Base-by-base conservation (phyloP, 2,888 invertebrate species). In the Spatulosminthurus flaviceps region DNA sequence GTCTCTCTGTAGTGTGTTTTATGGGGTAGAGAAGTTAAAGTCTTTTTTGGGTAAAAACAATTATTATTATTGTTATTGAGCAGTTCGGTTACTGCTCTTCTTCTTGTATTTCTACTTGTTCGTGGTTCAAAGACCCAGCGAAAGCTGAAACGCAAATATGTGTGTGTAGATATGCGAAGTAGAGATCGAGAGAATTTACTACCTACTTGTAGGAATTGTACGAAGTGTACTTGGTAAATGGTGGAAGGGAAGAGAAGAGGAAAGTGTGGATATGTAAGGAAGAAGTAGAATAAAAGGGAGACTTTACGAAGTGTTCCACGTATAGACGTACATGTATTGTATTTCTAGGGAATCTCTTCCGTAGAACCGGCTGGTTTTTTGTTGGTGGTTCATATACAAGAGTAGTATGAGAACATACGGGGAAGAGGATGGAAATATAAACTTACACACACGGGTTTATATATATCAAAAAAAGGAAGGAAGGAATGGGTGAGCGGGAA, bases 121-220 rank as follows among this genome's bases (percentile, higher is more conserved):
- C 41, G 41, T 51, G 51, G 51, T 51, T 51, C 51, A 51, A 51
- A 51, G 51, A 51, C 51, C 51, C 51, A 51, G 51, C 19, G 51
- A 34, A 51, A 19, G 51, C n/a, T 51, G 51, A 5, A 51, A 51
- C 51, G 51, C 51, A 51, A 51, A 51, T 41, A n/a, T 51, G 51
- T 9, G 51, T 51, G n/a, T 4, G 16, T 51, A 19, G 51, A 51
- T 19, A 51, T 51, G 51, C 51, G 51, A 51, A 19, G 51, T 51
- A 51, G 51, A 51, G 51, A 51, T 51, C 51, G 19, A 51, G n/a
- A 51, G 51, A 51, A 51, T 51, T n/a, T n/a, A n/a, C n/a, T n/a
- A n/a, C n/a, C n/a, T 51, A n/a, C 51, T 51, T n/a, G n/a, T n/a
- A 19, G 51, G 51, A 51, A 51, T 11, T 16, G 16, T 4, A 19